These are phyloP conservation scores for Muscicapa striata DNA, from an alignment of 2,797 vertebrate genomes.

Conservation along the genomic window DNA sequence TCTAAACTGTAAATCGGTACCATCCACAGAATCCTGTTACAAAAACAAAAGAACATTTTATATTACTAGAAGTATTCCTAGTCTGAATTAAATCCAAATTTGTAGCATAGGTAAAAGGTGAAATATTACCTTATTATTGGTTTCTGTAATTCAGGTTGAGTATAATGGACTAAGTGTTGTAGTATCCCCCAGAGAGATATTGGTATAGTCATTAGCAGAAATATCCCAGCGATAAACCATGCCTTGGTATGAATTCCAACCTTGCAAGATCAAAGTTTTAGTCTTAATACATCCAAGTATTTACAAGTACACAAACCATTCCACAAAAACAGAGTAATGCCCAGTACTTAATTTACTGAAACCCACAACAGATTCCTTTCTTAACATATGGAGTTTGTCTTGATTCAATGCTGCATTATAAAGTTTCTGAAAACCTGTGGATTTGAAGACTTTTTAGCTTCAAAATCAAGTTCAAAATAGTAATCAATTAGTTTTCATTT, in stretches of 20 bases:
- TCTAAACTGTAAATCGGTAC: slow-evolving; percentile 99
- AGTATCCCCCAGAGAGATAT: slow-evolving; percentile 97
- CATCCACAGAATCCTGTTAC: slow-evolving; percentile 96
- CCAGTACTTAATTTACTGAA: not conserved
- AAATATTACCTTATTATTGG: slow-evolving; percentile 93
- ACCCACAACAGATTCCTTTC: not conserved
- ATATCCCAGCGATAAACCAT: slow-evolving; percentile 98
- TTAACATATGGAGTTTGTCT: not conserved
- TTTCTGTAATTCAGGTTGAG: slow-evolving; percentile 96
- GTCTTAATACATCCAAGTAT: not conserved
- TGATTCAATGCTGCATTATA: not conserved
- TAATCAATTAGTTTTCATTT: not conserved
- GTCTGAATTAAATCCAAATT: not conserved
- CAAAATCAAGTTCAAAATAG: not conserved
- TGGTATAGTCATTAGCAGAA: slow-evolving; percentile 95
- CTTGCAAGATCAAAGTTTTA: slow-evolving; percentile 69
- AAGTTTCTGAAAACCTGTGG: not conserved
- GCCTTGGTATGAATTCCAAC: slow-evolving; percentile 93
- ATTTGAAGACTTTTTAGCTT: not conserved
- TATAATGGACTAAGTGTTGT: slow-evolving; percentile 97
- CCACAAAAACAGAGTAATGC: not conserved
- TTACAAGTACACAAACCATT: not conserved
- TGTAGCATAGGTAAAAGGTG: not conserved
- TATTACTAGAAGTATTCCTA: slow-evolving; percentile 1
- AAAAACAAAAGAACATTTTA: slow-evolving; percentile 59